Conservation (phyloP, 92 coral and sea anemone species). For the Chrysogorgia sp. region DNA sequence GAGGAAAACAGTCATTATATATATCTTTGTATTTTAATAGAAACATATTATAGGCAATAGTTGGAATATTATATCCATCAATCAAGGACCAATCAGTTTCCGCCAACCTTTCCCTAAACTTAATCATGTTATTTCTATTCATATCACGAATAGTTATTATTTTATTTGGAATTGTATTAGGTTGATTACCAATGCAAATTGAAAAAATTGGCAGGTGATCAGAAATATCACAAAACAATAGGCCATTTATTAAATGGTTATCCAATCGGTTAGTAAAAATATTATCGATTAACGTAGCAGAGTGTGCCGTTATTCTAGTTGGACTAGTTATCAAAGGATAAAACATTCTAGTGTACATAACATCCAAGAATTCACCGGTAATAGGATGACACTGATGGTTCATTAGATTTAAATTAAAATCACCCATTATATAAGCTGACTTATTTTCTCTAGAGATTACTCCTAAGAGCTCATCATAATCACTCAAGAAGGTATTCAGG, state of each 20-base stretch:
- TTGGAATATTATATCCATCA: conserved; percentile 43
- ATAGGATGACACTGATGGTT: conserved; percentile 44
- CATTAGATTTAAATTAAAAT: conserved; percentile 55
- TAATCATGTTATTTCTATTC: not conserved
- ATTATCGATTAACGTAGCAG: conserved; percentile 65
- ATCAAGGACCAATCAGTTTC: conserved; percentile 37
- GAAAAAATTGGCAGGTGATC: conserved; percentile 68
- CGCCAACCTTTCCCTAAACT: conserved; percentile 10
- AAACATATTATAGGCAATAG: conserved; percentile 37
- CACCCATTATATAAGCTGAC: too few relatives aligned
- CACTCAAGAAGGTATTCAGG: conserved; percentile 35
- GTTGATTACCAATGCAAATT: not conserved
- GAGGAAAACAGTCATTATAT: conserved; percentile 55
- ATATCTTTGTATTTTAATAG: conserved; percentile 31
- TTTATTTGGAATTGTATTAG: not conserved
- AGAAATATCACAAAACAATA: conserved; percentile 58
- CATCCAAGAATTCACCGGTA: conserved; percentile 63
- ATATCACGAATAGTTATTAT: not conserved
- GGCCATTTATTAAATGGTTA: conserved; percentile 32
- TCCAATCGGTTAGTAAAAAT: conserved; percentile 54
- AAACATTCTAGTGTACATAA: conserved; percentile 48
- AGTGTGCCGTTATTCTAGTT: conserved; percentile 64
- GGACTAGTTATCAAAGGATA: conserved; percentile 63
- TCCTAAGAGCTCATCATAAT: conserved; percentile 27
- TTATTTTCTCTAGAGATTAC: conserved; percentile 57